Conservation (phyloP, 2,113 vertebrate genomes). For the Callionymus lyra region DNA sequence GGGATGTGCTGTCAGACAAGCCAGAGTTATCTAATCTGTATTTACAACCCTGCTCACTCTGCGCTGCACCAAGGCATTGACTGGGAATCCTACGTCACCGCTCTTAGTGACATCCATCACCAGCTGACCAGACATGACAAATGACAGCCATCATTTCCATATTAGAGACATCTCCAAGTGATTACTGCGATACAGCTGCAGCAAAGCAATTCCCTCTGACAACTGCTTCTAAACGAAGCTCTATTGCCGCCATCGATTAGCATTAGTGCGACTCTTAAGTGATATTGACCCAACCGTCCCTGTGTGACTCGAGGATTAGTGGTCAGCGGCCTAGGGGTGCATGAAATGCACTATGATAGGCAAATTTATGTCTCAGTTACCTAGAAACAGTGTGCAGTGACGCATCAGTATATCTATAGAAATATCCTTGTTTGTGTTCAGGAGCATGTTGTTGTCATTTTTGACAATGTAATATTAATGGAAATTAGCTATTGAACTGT, state of each 20-base stretch:
- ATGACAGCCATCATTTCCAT: slow-evolving; percentile 13
- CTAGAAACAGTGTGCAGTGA: not conserved
- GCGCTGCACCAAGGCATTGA: not conserved
- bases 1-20: slow-evolving; percentile 18
- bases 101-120: slow-evolving; percentile 11
- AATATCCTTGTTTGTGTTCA: too few species aligned
- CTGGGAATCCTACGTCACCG: slow-evolving; percentile 1
- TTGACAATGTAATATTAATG: too few species aligned
- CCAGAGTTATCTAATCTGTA: slow-evolving; percentile 9
- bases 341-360: slow-evolving; percentile 9
- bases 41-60: not conserved
- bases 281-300: slow-evolving; percentile 34
- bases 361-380: slow-evolving; percentile 21
- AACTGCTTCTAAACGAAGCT: slow-evolving; percentile 13
- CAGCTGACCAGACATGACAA: slow-evolving; percentile 1
- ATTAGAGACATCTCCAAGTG: slow-evolving; percentile 12
- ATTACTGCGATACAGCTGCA: slow-evolving; percentile 14
- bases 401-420: too few species aligned
- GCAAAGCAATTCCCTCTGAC: slow-evolving; percentile 9
- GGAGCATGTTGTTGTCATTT: too few species aligned
- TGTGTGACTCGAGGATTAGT: slow-evolving; percentile 17
- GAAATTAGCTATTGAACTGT: too few species aligned
- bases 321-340: slow-evolving; percentile 9
- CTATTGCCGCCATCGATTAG: slow-evolving; percentile 19
- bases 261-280: slow-evolving; percentile 27